phyloP scores from a whole-genome alignment of 2,797 vertebrate species.

The Leptatherina wallacei region DNA sequence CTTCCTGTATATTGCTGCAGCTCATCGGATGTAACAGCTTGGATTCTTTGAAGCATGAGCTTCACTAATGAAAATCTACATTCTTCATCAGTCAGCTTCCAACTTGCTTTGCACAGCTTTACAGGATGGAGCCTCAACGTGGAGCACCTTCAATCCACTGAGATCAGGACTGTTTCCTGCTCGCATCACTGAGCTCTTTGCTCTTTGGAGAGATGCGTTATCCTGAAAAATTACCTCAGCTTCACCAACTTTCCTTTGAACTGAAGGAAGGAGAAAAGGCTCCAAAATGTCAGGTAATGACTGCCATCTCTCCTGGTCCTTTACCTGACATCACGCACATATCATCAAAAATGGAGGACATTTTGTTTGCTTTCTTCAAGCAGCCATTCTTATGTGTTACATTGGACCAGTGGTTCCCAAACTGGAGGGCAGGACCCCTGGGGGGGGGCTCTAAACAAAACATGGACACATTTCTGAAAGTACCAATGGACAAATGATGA shows the following conservation, averaged over 20 bases:
- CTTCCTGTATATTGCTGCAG: not conserved
- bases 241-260: not conserved
- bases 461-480: too few species aligned
- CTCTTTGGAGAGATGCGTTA: not conserved
- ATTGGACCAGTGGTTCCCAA: too few species aligned
- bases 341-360: not conserved
- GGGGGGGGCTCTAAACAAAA: too few species aligned
- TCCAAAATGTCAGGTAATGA: not conserved
- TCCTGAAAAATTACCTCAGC: not conserved
- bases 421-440: too few species aligned
- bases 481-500: too few species aligned
- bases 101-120: not conserved
- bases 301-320: not conserved
- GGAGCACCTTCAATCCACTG: not conserved
- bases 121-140: not conserved
- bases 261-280: not conserved
- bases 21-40: not conserved
- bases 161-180: not conserved
- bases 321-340: not conserved
- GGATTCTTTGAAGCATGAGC: not conserved
- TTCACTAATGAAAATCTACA: not conserved
- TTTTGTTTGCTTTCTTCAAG: too few species aligned
- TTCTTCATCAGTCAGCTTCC: not conserved
- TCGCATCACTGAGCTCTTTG: not conserved
- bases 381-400: too few species aligned